Evolutionary conservation across 1,140 invertebrate species (phyloP).

Genomic region (Neodiprion fabricii): DNA sequence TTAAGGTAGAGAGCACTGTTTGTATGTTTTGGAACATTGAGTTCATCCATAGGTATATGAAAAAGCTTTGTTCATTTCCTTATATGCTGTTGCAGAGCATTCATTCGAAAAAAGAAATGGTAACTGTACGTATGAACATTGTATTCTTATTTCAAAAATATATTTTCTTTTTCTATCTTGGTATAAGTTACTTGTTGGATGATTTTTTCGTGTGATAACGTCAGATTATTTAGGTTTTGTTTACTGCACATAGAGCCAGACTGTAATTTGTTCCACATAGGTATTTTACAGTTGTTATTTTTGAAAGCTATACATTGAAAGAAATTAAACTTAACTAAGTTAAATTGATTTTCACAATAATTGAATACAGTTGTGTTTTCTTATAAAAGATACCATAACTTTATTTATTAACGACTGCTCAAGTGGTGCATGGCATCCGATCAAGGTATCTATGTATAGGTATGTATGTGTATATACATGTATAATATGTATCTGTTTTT

Average conservation of each 20-base stretch:
- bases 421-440: background rate
- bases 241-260: background rate
- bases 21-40: too few species aligned
- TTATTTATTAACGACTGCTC: background rate
- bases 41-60: too few species aligned
- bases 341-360: background rate
- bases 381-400: conserved; percentile 6
- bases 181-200: background rate
- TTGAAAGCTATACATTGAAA: too few species aligned
- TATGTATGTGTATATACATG: background rate
- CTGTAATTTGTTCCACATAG: background rate
- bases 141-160: background rate
- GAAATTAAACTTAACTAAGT: background rate
- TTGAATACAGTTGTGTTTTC: background rate
- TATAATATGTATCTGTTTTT: background rate
- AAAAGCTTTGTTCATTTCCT: too few species aligned
- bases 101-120: background rate
- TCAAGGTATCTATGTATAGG: background rate
- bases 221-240: background rate
- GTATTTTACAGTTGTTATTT: too few species aligned
- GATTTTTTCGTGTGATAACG: background rate
- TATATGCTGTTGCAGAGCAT: too few species aligned
- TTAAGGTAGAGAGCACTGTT: too few species aligned
- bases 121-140: background rate
- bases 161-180: conserved; percentile 1